Percentiles rank a stretch among this genome's conserved stretches.
These are phyloP conservation scores for Potorous gilbertii DNA, from an alignment of 2,797 vertebrate species.

Conservation along the genomic window DNA sequence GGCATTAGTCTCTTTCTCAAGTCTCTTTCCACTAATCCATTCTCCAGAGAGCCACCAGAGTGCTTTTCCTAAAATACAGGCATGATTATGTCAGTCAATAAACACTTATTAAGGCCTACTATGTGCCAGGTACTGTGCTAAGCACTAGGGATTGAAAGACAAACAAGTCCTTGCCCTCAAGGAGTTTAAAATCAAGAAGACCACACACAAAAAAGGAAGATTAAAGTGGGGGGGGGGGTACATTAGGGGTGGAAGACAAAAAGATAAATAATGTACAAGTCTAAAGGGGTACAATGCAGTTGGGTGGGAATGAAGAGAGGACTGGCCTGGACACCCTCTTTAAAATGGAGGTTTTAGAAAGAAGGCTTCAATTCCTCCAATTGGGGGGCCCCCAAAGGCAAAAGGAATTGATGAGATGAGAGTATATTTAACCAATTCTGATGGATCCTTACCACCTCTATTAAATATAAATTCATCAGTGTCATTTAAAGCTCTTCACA, in stretches of 20 bases:
- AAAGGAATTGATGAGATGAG: neutral
- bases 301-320: neutral
- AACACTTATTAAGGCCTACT: neutral
- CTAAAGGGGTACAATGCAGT: neutral
- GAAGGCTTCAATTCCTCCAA: neutral
- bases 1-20: neutral
- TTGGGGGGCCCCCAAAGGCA: neutral
- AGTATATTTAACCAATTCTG: neutral
- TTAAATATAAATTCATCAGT: neutral
- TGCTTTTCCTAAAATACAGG: neutral
- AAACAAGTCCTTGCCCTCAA: neutral
- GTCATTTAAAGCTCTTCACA: neutral
- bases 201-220: neutral
- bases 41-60: neutral
- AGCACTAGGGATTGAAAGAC: neutral
- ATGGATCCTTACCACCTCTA: neutral
- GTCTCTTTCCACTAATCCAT: neutral
- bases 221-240: too few species aligned
- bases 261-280: neutral
- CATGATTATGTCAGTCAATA: neutral
- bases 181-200: neutral
- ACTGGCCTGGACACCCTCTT: neutral
- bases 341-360: neutral
- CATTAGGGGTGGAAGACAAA: rapidly evolving
- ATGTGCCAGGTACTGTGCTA: neutral